Evolutionary conservation across 2,797 vertebrate species (phyloP).

Genomic region (Syngnathus acus): DNA sequence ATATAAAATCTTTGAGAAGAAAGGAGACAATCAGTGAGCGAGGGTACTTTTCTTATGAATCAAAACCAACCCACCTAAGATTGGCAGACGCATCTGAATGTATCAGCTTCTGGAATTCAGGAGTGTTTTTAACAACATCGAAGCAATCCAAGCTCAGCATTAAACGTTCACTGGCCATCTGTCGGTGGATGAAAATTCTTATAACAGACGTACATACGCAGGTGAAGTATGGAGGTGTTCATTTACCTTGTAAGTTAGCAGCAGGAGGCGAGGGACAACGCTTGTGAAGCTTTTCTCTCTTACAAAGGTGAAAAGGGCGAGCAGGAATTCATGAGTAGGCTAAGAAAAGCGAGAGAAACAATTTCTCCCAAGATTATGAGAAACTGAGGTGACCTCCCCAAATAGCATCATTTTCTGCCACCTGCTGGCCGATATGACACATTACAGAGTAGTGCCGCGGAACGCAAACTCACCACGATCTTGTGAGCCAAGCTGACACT

Average conservation of each 20-base stretch:
- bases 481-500: slow-evolving; percentile 45
- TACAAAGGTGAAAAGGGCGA: slow-evolving; percentile 77
- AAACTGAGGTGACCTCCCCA: too few relatives aligned
- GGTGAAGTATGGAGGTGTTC: neutral
- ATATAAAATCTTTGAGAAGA: slow-evolving; percentile 25
- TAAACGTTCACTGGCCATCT: slow-evolving; percentile 48
- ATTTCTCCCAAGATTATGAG: neutral
- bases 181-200: slow-evolving; percentile 4
- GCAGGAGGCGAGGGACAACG: slow-evolving; percentile 69
- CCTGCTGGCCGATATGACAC: neutral
- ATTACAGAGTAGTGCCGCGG: neutral
- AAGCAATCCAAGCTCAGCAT: slow-evolving; percentile 46
- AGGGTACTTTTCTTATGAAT: neutral
- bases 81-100: slow-evolving; percentile 7
- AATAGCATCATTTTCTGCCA: neutral
- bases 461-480: slow-evolving; percentile 51
- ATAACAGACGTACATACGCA: neutral
- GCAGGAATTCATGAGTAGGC: slow-evolving; percentile 75
- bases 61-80: slow-evolving; percentile 31
- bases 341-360: slow-evolving; percentile 31
- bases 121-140: slow-evolving; percentile 35
- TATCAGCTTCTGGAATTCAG: slow-evolving; percentile 32
- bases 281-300: slow-evolving; percentile 63
- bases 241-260: slow-evolving; percentile 78
- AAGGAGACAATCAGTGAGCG: neutral